phyloP scores from a whole-genome alignment of 2,797 vertebrate species.

The Microhierax caerulescens region DNA sequence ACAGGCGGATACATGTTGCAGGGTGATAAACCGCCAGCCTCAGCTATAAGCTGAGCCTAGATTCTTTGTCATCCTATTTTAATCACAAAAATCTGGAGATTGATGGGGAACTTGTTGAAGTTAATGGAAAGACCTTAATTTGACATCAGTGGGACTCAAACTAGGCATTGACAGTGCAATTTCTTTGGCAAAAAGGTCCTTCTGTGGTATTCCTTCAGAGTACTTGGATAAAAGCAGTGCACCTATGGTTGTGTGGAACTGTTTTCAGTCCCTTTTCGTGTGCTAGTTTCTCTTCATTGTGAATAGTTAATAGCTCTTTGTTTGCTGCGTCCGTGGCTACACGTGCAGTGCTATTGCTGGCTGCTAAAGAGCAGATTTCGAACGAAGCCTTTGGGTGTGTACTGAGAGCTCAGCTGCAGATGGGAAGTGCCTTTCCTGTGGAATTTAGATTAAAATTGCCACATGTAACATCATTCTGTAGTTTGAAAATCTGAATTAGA shows the following conservation, averaged over 20 bases:
- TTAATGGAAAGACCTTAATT: neutral
- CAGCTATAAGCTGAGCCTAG: neutral
- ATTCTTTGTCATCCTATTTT: neutral
- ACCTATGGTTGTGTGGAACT: neutral
- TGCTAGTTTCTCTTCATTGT: neutral
- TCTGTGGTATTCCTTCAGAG: neutral
- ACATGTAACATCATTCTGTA: neutral
- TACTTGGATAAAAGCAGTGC: neutral
- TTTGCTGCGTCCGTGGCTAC: neutral
- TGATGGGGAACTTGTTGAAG: neutral
- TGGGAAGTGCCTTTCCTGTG: constrained; percentile 71
- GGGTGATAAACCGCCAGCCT: neutral
- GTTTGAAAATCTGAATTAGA: neutral
- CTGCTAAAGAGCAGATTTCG: constrained; percentile 46
- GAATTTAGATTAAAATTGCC: constrained; percentile 68
- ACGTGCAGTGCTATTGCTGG: neutral
- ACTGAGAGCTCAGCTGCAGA: constrained; percentile 40
- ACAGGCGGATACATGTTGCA: neutral
- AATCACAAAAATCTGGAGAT: neutral
- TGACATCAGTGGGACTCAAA: neutral
- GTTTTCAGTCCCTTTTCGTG: neutral
- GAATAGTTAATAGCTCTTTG: neutral
- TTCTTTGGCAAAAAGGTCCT: neutral
- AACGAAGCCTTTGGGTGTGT: constrained; percentile 56
- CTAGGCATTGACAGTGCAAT: neutral